These are phyloP conservation scores for Quadriops clusia DNA, from an alignment of 2,888 invertebrate genomes.

Conservation along the genomic window DNA sequence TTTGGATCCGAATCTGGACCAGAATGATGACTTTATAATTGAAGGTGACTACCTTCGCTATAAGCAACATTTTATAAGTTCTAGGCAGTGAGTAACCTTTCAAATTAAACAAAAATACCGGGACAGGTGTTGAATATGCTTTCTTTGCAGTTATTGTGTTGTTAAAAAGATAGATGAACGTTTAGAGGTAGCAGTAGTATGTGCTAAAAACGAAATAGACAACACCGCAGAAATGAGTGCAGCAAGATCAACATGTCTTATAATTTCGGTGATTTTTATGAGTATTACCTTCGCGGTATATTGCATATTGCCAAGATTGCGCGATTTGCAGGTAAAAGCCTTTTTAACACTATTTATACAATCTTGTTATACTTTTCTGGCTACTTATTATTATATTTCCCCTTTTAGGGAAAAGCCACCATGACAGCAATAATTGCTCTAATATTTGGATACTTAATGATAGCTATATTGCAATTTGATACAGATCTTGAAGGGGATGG, in stretches of 20 bases:
- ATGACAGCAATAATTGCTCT: slow-evolving; percentile 49
- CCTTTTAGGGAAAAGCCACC: slow-evolving; percentile 51
- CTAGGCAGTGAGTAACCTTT: no score
- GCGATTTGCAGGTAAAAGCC: slow-evolving; percentile 38
- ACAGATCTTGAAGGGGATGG: slow-evolving; percentile 30
- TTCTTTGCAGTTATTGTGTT: slow-evolving; percentile 30
- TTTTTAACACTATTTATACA: slow-evolving; percentile 2
- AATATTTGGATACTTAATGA: slow-evolving; percentile 44
- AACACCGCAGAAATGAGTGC: slow-evolving; percentile 18
- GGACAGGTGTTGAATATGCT: no score
- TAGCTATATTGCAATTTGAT: slow-evolving; percentile 46
- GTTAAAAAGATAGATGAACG: slow-evolving; percentile 14
- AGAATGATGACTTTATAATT: slow-evolving; percentile 33
- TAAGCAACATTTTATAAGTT: no score
- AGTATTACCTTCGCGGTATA: slow-evolving; percentile 49
- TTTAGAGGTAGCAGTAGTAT: slow-evolving; percentile 28
- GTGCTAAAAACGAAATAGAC: slow-evolving; percentile 22
- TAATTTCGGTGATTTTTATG: slow-evolving; percentile 41
- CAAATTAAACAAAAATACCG: no score
- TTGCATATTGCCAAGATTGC: slow-evolving; percentile 45
- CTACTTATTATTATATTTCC: slow-evolving; percentile 9
- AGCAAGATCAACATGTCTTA: slow-evolving; percentile 19
- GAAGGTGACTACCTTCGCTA: slow-evolving; percentile 18
- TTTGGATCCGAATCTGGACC: slow-evolving; percentile 29
- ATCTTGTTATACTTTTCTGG: no score